These are phyloP conservation scores for Gambelia wislizenii DNA, from an alignment of 2,797 vertebrate species.

Conservation along the genomic window DNA sequence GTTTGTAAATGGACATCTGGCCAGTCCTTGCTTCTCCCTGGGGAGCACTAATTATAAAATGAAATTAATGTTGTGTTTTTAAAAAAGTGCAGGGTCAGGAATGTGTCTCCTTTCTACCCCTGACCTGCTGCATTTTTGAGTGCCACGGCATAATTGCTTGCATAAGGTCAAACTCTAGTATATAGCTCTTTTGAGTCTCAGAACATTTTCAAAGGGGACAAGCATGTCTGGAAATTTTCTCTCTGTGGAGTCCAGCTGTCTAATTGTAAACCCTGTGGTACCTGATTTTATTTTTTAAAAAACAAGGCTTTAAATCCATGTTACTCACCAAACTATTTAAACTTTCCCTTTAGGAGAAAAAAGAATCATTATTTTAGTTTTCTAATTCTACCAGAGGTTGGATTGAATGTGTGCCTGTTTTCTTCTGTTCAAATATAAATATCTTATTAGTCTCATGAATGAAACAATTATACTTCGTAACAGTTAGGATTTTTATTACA, in stretches of 20 bases:
- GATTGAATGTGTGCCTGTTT: background rate
- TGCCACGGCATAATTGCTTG: slow-evolving; percentile 40
- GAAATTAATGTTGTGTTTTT: slow-evolving; percentile 30
- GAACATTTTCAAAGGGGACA: slow-evolving; percentile 25
- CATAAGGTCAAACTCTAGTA: slow-evolving; percentile 27
- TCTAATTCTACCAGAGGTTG: background rate
- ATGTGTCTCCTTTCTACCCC: slow-evolving; percentile 27
- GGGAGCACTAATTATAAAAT: slow-evolving; percentile 32
- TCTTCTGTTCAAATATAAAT: background rate
- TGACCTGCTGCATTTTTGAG: slow-evolving; percentile 32
- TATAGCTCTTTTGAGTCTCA: slow-evolving; percentile 25
- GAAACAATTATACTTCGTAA: background rate
- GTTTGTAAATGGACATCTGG: slow-evolving; percentile 7
- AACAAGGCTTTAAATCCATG: background rate
- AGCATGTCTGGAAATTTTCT: slow-evolving; percentile 40
- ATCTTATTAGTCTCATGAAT: background rate
- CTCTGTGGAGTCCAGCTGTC: slow-evolving; percentile 36
- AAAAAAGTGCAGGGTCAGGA: slow-evolving; percentile 40
- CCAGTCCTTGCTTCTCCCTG: background rate
- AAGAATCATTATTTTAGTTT: background rate
- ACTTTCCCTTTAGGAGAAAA: background rate
- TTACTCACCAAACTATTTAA: background rate
- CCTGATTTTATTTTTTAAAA: background rate
- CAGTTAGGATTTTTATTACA: background rate
- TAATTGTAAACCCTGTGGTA: slow-evolving; percentile 8